Conservation (phyloP, 2,113 vertebrate species). For the Caloenas nicobarica region DNA sequence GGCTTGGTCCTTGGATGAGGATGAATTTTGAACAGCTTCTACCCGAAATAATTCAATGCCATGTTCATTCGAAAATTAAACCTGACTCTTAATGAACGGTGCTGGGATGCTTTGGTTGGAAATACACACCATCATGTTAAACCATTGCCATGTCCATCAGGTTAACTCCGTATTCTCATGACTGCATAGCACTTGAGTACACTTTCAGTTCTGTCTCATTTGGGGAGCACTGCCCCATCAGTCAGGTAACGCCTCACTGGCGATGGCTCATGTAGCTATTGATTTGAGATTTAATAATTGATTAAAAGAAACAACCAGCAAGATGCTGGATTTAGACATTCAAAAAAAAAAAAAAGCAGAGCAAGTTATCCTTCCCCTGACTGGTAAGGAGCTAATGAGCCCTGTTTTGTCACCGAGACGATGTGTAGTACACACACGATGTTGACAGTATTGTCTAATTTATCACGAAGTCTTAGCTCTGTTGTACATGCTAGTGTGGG, state of each 20-base stretch:
- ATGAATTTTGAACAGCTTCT: slow-evolving; percentile 47
- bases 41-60: slow-evolving; percentile 16
- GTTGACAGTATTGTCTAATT: slow-evolving; percentile 68
- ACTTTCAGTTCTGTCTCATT: slow-evolving; percentile 58
- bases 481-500: slow-evolving; percentile 49
- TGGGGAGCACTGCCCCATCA: background rate
- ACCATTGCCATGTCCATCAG: slow-evolving; percentile 86
- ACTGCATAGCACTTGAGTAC: slow-evolving; percentile 25
- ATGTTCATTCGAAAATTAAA: slow-evolving; percentile 16
- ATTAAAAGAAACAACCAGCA: slow-evolving; percentile 58
- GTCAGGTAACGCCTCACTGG: slow-evolving; percentile 48
- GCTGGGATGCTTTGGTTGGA: slow-evolving; percentile 60
- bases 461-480: slow-evolving; percentile 44
- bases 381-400: slow-evolving; percentile 58
- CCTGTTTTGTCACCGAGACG: slow-evolving; percentile 49
- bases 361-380: slow-evolving; percentile 1
- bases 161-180: slow-evolving; percentile 64
- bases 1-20: slow-evolving; percentile 40
- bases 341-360: background rate
- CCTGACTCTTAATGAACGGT: slow-evolving; percentile 11
- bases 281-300: slow-evolving; percentile 62
- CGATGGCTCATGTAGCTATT: slow-evolving; percentile 1
- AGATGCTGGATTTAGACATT: slow-evolving; percentile 44
- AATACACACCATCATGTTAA: slow-evolving; percentile 78
- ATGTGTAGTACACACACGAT: slow-evolving; percentile 18